Evolutionary conservation across 2,888 invertebrate genomes (phyloP).

Genomic region (Melieria omissa): DNA sequence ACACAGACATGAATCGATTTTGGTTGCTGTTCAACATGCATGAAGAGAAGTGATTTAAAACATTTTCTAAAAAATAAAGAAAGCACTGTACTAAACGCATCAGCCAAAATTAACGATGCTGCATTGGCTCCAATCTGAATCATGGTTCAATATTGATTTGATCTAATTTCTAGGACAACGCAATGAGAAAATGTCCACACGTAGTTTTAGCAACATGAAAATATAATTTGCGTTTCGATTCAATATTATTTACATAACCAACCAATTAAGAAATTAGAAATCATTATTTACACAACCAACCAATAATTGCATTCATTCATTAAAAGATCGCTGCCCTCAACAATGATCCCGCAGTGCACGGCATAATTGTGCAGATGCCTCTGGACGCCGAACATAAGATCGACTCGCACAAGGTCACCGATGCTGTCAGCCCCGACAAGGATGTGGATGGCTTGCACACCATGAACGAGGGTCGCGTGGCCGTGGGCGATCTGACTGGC

Average conservation of each 20-base stretch:
- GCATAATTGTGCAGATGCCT: conserved; percentile 97
- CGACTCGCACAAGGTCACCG: conserved; percentile 87
- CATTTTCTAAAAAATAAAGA: too few species aligned
- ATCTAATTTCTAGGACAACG: neutral
- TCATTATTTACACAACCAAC: neutral
- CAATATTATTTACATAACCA: too few species aligned
- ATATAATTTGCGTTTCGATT: too few species aligned
- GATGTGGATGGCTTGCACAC: conserved; percentile 96
- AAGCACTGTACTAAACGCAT: too few species aligned
- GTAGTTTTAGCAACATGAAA: neutral
- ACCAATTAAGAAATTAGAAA: neutral
- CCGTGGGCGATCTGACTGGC: conserved; percentile 88
- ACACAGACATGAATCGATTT: too few species aligned
- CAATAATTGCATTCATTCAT: neutral
- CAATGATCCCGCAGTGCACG: conserved; percentile 85
- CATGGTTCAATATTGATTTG: neutral
- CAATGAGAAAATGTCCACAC: neutral
- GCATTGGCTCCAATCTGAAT: too few species aligned
- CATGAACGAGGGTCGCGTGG: conserved; percentile 91
- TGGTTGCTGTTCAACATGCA: too few species aligned
- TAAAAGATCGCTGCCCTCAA: conserved; percentile 72
- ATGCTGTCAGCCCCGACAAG: conserved; percentile 87
- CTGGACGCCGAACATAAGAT: conserved; percentile 85
- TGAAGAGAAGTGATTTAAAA: too few species aligned
- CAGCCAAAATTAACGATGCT: too few species aligned